Evolutionary conservation across 2,113 vertebrate species (phyloP), one percentile per base, ranked within the genome.

Genomic region (Leptobrachium ailaonicum): DNA sequence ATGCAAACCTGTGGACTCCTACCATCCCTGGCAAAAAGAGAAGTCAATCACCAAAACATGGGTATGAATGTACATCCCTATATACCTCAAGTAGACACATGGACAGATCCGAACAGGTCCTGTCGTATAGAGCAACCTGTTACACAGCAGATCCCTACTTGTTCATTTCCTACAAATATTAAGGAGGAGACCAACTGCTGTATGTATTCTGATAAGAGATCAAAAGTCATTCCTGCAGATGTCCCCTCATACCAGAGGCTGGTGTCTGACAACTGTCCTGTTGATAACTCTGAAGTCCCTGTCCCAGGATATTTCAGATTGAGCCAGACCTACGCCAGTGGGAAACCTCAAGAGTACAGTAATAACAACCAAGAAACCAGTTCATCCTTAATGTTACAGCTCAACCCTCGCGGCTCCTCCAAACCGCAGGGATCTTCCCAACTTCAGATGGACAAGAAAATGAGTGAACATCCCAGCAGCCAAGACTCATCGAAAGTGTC

Each of bases 1-100:
- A 97, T 98, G 97, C 97, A 98, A 96, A 97, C 96, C 95, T 99
- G 98, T 97, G 98, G 97, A 97, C 96, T 99, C 83, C 93, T 98
- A 93, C 96, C 97, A 93, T 96, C 97, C 93, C 95, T 98, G 91
- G 95, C 96, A 91, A 99, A 98, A 95, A 94, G 97, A 92, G 96
- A 98, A 92, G 93, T 96, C 92, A 96, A 92, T 93, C 97, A 98
- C 92, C 97, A 97, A 96, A 97, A 95, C 89, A 93, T 97, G 95
- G 96, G 94, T 95, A 97, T 98, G 96, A 98, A 96, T 89, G 96
- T 98, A 88, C 97, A 97, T 94, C 94, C 96, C 83, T 99, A 98
- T 94, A 96, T 99, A 95, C 95, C 98, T 96, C 98, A 96, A 89
- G 92, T 97, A 94, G 97, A 99, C 91, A 96, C 92, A 92, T 99